These are phyloP conservation scores for Odontamblyopus rebecca DNA, from an alignment of 2,797 vertebrate species.

Conservation along the genomic window DNA sequence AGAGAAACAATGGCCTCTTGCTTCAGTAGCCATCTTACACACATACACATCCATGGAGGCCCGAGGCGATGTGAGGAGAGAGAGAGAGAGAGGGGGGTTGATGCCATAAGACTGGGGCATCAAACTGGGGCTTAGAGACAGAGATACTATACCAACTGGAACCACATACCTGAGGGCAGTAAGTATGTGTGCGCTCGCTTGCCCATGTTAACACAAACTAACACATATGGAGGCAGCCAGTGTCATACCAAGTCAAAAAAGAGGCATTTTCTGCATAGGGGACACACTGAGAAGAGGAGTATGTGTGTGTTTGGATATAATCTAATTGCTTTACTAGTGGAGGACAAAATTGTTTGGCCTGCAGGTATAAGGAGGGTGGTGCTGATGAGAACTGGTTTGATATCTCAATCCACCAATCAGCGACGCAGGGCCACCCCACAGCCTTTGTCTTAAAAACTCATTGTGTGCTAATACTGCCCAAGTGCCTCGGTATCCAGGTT, in stretches of 20 bases:
- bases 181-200: conserved; percentile 34
- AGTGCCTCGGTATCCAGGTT: conserved; percentile 1
- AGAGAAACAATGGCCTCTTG: conserved; percentile 79
- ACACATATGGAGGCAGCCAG: conserved; percentile 69
- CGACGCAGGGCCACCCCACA: conserved; percentile 38
- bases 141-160: conserved; percentile 75
- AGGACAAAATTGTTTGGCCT: conserved; percentile 71
- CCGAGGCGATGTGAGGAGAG: conserved; percentile 59
- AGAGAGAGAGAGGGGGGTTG: conserved; percentile 73
- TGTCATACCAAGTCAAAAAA: conserved; percentile 58
- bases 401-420: conserved; percentile 71
- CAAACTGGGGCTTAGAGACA: conserved; percentile 75
- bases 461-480: conserved; percentile 17
- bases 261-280: conserved; percentile 47
- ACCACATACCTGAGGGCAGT: conserved; percentile 70
- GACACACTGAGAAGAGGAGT: conserved; percentile 50
- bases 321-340: conserved; percentile 72
- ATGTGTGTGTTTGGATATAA: conserved; percentile 68
- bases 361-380: conserved; percentile 57
- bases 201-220: conserved; percentile 65
- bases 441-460: conserved; percentile 40
- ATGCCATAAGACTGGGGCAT: conserved; percentile 76
- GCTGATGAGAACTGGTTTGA: conserved; percentile 70
- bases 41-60: conserved; percentile 50
- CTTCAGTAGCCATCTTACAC: conserved; percentile 72